phyloP scores from a whole-genome alignment of 2,113 vertebrate genomes.

The Hipposideros armiger region DNA sequence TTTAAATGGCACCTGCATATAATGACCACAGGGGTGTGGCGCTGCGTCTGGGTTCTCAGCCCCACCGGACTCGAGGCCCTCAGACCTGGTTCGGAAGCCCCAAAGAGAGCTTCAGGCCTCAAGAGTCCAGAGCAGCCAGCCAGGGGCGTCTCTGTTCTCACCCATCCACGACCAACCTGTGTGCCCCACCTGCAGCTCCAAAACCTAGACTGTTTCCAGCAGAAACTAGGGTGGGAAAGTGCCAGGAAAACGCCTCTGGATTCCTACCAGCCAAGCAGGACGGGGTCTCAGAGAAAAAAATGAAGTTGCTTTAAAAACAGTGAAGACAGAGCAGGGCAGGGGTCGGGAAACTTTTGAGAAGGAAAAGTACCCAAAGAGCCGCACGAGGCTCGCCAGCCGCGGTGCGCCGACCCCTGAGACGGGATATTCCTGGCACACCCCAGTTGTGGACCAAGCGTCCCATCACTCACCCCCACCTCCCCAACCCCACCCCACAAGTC shows the following conservation, averaged over 20 bases:
- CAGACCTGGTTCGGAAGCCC: background rate
- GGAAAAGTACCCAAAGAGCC: too few species aligned
- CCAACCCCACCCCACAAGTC: background rate
- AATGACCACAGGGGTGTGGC: rapidly evolving
- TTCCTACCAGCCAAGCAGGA: background rate
- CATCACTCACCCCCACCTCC: rapidly evolving
- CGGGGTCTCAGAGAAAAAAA: background rate
- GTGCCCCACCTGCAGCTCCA: background rate
- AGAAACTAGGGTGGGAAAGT: rapidly evolving
- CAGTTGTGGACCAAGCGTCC: background rate
- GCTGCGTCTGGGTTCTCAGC: background rate
- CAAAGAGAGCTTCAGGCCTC: background rate
- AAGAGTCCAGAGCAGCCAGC: background rate
- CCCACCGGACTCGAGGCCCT: too few species aligned
- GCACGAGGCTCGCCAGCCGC: too few species aligned
- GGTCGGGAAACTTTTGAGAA: too few species aligned
- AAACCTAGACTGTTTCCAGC: background rate
- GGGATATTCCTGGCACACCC: background rate
- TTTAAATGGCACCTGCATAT: too few species aligned
- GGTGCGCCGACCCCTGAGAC: too few species aligned
- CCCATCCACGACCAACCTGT: too few species aligned
- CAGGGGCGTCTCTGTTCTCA: background rate
- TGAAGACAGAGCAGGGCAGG: background rate
- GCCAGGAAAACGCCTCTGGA: background rate
- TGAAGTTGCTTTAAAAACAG: background rate